phyloP scores from a whole-genome alignment of 2,797 vertebrate genomes.

The Alectoris magna region DNA sequence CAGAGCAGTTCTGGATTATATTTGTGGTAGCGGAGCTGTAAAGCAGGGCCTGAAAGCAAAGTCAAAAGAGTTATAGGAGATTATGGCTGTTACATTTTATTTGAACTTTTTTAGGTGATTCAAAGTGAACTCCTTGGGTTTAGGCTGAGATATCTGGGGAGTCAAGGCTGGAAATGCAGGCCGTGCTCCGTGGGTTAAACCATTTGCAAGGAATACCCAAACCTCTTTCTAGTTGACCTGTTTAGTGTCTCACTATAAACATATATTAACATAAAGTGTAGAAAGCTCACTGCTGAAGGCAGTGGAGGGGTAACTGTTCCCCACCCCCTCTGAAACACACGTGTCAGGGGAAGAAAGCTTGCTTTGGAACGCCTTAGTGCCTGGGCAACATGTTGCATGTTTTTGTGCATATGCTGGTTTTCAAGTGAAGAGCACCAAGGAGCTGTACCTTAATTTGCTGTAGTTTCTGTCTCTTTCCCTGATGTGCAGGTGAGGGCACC shows the following conservation, averaged over 20 bases:
- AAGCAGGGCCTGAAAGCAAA: accelerated
- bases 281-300: neutral
- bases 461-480: slow-evolving; percentile 58
- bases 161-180: neutral
- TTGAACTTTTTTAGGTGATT: neutral
- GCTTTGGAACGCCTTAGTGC: neutral
- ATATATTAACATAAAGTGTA: accelerated
- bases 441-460: neutral
- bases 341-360: neutral
- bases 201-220: neutral
- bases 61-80: neutral
- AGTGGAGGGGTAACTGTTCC: neutral
- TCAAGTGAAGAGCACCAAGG: neutral
- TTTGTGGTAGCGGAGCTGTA: neutral
- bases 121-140: neutral
- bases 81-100: neutral
- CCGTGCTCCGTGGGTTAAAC: neutral
- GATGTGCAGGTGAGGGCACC: slow-evolving; percentile 57
- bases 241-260: neutral
- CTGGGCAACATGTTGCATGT: neutral
- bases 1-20: neutral
- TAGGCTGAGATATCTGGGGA: neutral
- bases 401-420: neutral
- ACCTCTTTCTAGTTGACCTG: neutral
- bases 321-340: accelerated